Evolutionary conservation across 2,797 vertebrate genomes (phyloP).

Genomic region (Cichlasoma orientale): DNA sequence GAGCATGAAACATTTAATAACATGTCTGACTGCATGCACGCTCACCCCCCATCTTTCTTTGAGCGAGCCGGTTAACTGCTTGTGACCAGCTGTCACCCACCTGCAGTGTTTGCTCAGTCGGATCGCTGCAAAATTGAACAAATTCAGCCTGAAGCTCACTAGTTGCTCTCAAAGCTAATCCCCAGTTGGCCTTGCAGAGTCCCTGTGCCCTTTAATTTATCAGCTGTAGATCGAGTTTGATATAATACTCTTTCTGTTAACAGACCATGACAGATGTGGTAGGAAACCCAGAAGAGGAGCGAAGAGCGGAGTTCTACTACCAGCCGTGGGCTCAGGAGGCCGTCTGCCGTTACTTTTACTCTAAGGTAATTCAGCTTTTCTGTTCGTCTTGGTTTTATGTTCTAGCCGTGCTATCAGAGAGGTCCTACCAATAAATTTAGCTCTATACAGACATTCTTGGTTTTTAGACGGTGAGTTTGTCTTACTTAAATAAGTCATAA

Average conservation of each 20-base stretch:
- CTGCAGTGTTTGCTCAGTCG: constrained; percentile 42
- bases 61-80: constrained; percentile 15
- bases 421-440: not conserved
- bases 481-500: not conserved
- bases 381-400: not conserved
- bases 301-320: constrained; percentile 98
- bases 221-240: not conserved
- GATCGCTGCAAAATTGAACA: constrained; percentile 33
- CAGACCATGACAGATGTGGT: constrained; percentile 99
- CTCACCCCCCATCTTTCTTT: not conserved
- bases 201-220: not conserved
- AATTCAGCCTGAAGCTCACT: constrained; percentile 6
- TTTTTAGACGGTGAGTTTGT: not conserved
- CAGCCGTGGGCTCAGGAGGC: constrained; percentile 99
- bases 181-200: not conserved
- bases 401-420: not conserved
- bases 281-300: constrained; percentile 97
- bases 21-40: not conserved
- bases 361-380: constrained; percentile 84
- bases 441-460: not conserved
- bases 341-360: constrained; percentile 98
- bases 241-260: constrained; percentile 21
- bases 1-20: constrained; percentile 22
- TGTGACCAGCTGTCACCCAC: constrained; percentile 36
- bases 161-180: not conserved